Percentiles rank a stretch among this genome's conserved stretches.
Evolutionary conservation across 1,140 invertebrate species (phyloP).

Genomic region (Trichonephila inaurata): DNA sequence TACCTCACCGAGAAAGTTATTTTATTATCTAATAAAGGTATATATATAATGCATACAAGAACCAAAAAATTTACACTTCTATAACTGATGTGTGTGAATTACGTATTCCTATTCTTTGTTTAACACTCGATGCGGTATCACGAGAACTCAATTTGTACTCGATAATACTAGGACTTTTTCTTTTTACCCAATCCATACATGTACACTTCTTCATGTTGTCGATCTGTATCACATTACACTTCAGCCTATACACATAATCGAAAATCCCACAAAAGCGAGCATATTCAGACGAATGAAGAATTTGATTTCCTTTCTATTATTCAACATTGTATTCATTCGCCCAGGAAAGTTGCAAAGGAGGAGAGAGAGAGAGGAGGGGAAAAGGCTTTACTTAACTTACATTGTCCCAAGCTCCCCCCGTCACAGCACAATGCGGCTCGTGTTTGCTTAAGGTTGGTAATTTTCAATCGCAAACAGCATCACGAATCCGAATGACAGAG

Average conservation of each 20-base stretch:
- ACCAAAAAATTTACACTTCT: neutral
- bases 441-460: constrained; percentile 39
- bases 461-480: constrained; percentile 20
- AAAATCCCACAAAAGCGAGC: neutral
- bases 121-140: neutral
- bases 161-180: neutral
- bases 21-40: neutral
- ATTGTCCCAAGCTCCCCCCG: neutral
- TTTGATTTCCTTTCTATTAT: constrained; percentile 1
- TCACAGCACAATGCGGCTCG: neutral
- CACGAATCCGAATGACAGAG: neutral
- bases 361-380: no score
- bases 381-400: neutral
- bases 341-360: neutral
- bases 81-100: neutral
- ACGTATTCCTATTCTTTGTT: neutral
- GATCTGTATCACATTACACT: neutral
- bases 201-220: neutral
- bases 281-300: neutral
- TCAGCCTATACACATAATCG: neutral
- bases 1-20: no score
- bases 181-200: neutral
- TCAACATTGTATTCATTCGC: neutral
- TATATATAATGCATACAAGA: neutral
- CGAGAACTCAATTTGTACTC: neutral